Conservation (phyloP, 2,888 invertebrate species). For the Agrotis exclamationis region DNA sequence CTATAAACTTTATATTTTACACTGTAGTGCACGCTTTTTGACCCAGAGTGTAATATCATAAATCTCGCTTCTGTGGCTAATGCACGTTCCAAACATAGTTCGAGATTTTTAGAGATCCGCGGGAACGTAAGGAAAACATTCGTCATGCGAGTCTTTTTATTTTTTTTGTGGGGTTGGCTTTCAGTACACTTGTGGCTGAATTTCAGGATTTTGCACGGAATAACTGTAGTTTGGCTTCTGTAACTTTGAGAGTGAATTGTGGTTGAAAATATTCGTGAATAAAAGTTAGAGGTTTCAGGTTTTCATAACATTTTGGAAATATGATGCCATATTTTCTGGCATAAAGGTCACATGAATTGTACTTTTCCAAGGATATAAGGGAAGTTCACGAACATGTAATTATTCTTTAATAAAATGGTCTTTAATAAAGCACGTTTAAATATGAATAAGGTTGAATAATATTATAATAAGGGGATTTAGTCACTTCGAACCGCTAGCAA, state of each 20-base stretch:
- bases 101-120: slow-evolving; percentile 29
- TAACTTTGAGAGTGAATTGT: neutral
- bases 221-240: slow-evolving; percentile 2
- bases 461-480: no score
- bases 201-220: slow-evolving; percentile 18
- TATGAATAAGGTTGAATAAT: no score
- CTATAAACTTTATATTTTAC: slow-evolving; percentile 1
- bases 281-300: neutral
- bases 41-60: slow-evolving; percentile 46
- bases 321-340: no score
- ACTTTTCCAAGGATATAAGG: no score
- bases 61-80: slow-evolving; percentile 53
- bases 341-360: no score
- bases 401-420: no score
- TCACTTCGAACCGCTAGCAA: no score
- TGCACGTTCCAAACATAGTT: slow-evolving; percentile 38
- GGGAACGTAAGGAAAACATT: slow-evolving; percentile 27
- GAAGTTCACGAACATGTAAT: no score
- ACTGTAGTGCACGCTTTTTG: slow-evolving; percentile 32
- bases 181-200: neutral
- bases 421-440: no score
- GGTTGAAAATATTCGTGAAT: neutral
- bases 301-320: no score
- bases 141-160: slow-evolving; percentile 23
- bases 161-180: slow-evolving; percentile 9